A percentile compares a stretch with the other conserved stretches of the same genome.
These are phyloP conservation scores for Papilio polytes DNA, from an alignment of 1,140 invertebrate species.

Conservation along the genomic window DNA sequence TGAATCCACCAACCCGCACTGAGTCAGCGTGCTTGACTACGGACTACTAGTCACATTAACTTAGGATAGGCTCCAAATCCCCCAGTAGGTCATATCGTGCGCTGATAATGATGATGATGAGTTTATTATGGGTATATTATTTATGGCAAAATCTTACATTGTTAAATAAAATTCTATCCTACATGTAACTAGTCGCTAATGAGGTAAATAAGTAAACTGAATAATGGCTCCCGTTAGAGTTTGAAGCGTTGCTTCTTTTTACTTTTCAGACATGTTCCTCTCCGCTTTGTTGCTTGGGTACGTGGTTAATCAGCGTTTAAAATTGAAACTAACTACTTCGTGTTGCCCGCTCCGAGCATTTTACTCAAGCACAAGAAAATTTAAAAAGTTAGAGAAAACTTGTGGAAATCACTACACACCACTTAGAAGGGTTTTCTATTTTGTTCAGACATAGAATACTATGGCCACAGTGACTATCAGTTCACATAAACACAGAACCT, in stretches of 20 bases:
- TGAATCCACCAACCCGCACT: no score
- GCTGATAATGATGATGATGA: no score
- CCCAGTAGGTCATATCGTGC: no score
- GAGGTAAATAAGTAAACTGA: constrained; percentile 17
- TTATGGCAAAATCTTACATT: background rate
- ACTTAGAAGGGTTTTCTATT: background rate
- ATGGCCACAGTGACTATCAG: no score
- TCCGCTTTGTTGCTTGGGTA: constrained; percentile 2
- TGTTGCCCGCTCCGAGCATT: background rate
- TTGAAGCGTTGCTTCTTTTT: background rate
- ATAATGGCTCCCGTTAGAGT: background rate
- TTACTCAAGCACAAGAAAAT: constrained; percentile 6
- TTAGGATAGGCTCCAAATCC: no score
- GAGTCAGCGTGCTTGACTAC: no score
- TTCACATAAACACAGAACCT: no score
- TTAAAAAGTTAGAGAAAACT: constrained; percentile 8
- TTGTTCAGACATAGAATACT: background rate
- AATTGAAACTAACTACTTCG: constrained; percentile 24
- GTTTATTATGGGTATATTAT: no score
- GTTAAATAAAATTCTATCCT: background rate
- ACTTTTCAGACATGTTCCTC: constrained; percentile 12
- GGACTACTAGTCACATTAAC: no score
- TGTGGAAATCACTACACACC: background rate
- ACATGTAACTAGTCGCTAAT: background rate
- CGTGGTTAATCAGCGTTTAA: constrained; percentile 29